These are phyloP conservation scores for Bursaphelenchus okinawaensis DNA, from an alignment of 2,888 invertebrate genomes.

Conservation along the genomic window DNA sequence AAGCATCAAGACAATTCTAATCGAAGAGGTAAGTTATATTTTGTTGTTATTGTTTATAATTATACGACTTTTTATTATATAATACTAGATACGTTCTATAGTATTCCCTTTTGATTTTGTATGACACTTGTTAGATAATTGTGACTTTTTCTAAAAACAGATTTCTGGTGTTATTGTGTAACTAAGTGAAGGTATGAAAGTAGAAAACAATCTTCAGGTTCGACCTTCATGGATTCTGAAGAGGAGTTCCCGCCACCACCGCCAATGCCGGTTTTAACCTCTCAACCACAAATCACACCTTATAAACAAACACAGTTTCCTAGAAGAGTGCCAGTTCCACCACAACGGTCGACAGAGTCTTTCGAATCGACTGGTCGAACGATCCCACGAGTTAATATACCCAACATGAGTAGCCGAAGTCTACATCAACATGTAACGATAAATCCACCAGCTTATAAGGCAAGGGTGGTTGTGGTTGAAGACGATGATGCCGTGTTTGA, in stretches of 20 bases:
- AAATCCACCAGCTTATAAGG: slow-evolving; percentile 8
- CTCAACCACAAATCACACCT: background rate
- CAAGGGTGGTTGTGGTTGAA: slow-evolving; percentile 8
- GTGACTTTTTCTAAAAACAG: too few species aligned
- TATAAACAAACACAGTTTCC: background rate
- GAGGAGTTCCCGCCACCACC: background rate
- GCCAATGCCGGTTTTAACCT: background rate
- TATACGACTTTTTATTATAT: too few species aligned
- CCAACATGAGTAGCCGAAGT: background rate
- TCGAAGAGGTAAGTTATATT: background rate
- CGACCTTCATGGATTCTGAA: background rate
- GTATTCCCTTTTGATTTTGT: too few species aligned
- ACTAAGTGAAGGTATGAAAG: background rate
- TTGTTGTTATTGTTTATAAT: too few species aligned
- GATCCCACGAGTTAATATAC: background rate
- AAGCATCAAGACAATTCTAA: too few species aligned
- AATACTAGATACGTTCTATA: too few species aligned
- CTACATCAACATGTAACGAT: background rate
- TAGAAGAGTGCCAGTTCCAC: background rate
- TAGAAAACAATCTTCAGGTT: background rate
- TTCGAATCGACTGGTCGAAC: background rate
- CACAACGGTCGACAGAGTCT: background rate
- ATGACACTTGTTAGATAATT: too few species aligned
- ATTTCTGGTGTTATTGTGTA: too few species aligned
- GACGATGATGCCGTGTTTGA: background rate